Evolutionary conservation across 2,888 invertebrate genomes (phyloP), one percentile per base, ranked within the genome.

Genomic region (Dromius quadrimaculatus): DNA sequence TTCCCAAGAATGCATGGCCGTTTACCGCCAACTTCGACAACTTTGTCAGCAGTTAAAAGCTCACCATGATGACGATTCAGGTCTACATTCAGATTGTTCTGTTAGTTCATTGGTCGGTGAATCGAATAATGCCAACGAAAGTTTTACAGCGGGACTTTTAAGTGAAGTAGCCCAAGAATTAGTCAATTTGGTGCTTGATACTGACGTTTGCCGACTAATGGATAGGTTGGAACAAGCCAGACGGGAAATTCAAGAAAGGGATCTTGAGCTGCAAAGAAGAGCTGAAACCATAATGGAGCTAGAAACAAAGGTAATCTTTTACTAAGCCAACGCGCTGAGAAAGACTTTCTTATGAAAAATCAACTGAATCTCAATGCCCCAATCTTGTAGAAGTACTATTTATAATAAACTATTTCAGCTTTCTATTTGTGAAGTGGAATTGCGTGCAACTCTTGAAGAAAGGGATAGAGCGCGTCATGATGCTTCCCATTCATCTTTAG

Each of bases 391-490:
- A n/a, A n/a, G n/a, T n/a, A n/a, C n/a, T n/a, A n/a, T n/a, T n/a
- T 36, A n/a, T 47, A 59, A 45, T 9, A 45, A 15, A 9, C 8
- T 57, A 64, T 70, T 72, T 71, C 81, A 89, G 89, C 79, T 88
- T 45, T 90, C 90, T 6, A 90, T 92, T 1, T 89, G 91, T 74
- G 93, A 95, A 76, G 91, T 93, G 32, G 94, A 95, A 78, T 83
- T 95, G 2, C 86, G 88, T n/a, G 90, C 92, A 9, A 90, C 92
- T 0, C 87, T 89, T 9, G 94, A 95, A 76, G 95, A 96, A 77
- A 84, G 95, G 0, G 94, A 95, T 81, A 88, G 92, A 69, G 90
- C 95, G 1, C 86, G 94, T 19, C 88, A 89, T 73, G 92, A 92
- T 79, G 91, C 89, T 38, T 90, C 90, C 76, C 89, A 91, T 79